phyloP scores from a whole-genome alignment of 2,797 vertebrate genomes.

The Pantherophis alleghaniensis region DNA sequence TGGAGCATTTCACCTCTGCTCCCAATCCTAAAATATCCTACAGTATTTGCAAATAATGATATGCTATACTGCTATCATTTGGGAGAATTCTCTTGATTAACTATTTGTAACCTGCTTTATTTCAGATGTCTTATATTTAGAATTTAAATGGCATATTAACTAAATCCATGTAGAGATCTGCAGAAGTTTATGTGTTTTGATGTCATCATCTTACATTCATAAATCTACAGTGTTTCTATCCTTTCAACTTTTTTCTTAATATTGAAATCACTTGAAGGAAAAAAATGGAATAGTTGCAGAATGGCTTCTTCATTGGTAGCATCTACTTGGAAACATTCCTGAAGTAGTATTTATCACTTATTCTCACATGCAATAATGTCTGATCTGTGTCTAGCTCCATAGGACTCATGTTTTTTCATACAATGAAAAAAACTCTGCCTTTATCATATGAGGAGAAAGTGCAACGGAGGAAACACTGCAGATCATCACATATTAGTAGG shows the following conservation, averaged over 20 bases:
- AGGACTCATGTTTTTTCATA: neutral
- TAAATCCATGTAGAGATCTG: neutral
- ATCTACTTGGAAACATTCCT: neutral
- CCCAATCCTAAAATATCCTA: neutral
- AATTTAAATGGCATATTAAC: neutral
- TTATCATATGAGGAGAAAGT: neutral
- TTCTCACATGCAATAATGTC: neutral
- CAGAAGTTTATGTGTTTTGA: neutral
- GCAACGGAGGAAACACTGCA: neutral
- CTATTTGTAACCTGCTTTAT: neutral
- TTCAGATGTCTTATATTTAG: neutral
- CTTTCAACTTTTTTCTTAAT: neutral
- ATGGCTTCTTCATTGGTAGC: neutral
- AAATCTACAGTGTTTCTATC: neutral
- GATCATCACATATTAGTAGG: neutral
- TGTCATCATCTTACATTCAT: neutral
- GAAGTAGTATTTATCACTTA: neutral
- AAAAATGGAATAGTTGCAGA: neutral
- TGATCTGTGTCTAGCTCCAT: neutral
- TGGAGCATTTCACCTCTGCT: neutral
- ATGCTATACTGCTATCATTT: neutral
- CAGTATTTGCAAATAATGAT: neutral
- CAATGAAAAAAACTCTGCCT: neutral
- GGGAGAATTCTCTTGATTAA: neutral
- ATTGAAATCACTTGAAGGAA: neutral